These are phyloP conservation scores for Phylloscopus collybita DNA, from an alignment of 2,797 vertebrate genomes.

Conservation along the genomic window DNA sequence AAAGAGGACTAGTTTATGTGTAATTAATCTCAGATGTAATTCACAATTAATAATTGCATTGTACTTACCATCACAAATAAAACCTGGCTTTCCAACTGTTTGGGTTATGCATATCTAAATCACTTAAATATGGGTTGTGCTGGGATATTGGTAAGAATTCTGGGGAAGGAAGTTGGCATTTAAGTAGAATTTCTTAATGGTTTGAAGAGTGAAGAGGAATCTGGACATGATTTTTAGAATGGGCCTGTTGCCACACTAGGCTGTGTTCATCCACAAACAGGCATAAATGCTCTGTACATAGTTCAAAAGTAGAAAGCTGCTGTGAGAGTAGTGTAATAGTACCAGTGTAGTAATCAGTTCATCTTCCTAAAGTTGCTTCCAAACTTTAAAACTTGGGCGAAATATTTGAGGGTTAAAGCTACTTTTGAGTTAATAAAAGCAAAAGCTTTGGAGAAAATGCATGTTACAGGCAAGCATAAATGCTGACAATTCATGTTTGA, in stretches of 20 bases:
- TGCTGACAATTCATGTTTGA: background rate
- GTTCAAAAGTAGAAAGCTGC: background rate
- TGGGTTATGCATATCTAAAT: background rate
- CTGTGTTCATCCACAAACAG: background rate
- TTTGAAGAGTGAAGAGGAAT: background rate
- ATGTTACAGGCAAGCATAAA: background rate
- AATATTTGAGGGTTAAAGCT: background rate
- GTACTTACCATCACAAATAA: background rate
- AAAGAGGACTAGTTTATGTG: background rate
- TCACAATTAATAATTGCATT: background rate
- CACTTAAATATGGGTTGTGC: background rate
- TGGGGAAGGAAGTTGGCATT: background rate
- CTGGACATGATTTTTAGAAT: background rate
- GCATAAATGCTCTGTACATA: fast-evolving
- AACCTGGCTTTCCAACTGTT: background rate
- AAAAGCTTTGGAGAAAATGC: background rate
- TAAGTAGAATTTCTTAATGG: background rate
- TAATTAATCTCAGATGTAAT: background rate
- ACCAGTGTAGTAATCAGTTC: background rate
- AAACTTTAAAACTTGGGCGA: background rate
- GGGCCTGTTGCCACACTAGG: background rate
- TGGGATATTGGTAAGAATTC: background rate
- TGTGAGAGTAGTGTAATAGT: background rate
- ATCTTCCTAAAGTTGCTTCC: background rate
- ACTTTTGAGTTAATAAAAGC: background rate